A percentile compares a stretch with the other conserved stretches of the same genome.
Evolutionary conservation across 2,113 vertebrate genomes (phyloP).

Genomic region (Epinephelus cyanopodus): DNA sequence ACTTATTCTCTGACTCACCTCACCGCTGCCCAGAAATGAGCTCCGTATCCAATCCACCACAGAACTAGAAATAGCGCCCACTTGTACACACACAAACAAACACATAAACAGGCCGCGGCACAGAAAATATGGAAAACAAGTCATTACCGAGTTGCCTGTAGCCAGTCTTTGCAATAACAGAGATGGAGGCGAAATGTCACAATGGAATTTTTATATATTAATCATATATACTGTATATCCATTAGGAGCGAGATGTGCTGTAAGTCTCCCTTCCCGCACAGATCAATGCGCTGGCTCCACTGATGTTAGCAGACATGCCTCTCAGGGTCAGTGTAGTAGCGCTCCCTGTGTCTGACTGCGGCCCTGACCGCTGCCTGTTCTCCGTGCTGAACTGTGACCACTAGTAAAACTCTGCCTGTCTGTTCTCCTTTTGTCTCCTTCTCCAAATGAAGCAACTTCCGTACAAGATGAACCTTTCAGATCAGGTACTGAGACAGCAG

Average conservation of each 20-base stretch:
- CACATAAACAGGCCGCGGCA: conserved; percentile 23
- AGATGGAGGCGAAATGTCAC: conserved; percentile 61
- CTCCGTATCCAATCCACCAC: conserved; percentile 28
- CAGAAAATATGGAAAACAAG: conserved; percentile 66
- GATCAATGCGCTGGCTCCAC: conserved; percentile 59
- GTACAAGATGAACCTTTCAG: conserved; percentile 85
- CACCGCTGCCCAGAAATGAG: conserved; percentile 25
- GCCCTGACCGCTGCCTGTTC: conserved; percentile 47
- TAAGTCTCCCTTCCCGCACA: conserved; percentile 30
- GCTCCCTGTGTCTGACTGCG: conserved; percentile 37
- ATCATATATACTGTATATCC: conserved; percentile 41
- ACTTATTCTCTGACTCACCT: conserved; percentile 51
- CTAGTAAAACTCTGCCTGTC: conserved; percentile 73
- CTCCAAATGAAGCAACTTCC: conserved; percentile 81
- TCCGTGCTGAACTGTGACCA: conserved; percentile 46
- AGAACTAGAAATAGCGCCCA: conserved; percentile 32
- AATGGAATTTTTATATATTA: conserved; percentile 41
- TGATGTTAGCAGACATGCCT: conserved; percentile 49
- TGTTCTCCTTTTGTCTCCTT: conserved; percentile 81
- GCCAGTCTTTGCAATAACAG: conserved; percentile 37
- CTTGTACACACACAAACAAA: conserved; percentile 30
- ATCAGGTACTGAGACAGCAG: conserved; percentile 80
- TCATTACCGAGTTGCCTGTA: conserved; percentile 53
- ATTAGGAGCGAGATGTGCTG: conserved; percentile 36
- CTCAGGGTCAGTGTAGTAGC: conserved; percentile 44